Base-by-base conservation (phyloP, 2,888 invertebrate species). In the Agonum fuliginosum region DNA sequence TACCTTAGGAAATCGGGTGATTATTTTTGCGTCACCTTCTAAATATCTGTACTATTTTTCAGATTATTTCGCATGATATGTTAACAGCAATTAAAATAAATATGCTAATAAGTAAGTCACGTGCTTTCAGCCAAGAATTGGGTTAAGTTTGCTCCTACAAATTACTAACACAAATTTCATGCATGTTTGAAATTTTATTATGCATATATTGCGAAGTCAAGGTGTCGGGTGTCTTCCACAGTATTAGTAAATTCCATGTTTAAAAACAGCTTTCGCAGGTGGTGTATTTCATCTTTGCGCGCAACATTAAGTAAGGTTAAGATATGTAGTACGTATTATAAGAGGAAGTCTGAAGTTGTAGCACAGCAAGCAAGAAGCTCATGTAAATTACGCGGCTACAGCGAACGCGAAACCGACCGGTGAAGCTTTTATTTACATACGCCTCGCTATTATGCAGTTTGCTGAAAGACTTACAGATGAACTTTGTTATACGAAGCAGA, bases 381-480 rank as follows among this genome's bases (percentile, higher is more conserved):
- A 72, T 72, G 72, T 51, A 72, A 72, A 72, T 72, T 72, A 72
- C 54, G 22, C 51, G 34, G 37, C 10, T 6, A 5, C 22, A 12
- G 48, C 48, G n/a, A 69, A 8, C 43, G 22, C 27, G 12, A 67
- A 34, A 67, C 37, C 37, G 12, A 69, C 20, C 43, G 43, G 37
- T 27, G 54, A 22, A 24, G 58, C 58, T 73, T 73, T 73, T 73
- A 73, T 73, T 73, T 73, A 73, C 73, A 62, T 62, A 73, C 73
- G 62, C 58, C 43, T 24, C 19, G 73, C 73, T 73, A 73, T 73
- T 73, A 73, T 73, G 73, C 73, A 73, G 73, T 73, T 73, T 73
- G 73, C 73, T 58, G 14, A 73, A 73, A 62, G 73, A 73, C 73
- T 73, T 73, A 72, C 48, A 51, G 51, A 72, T 72, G 51, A 72